A percentile compares a stretch with the other conserved stretches of the same genome.
Conservation (phyloP, 92 coral and sea anemone genomes). For the Parazoanthus swiftii region DNA sequence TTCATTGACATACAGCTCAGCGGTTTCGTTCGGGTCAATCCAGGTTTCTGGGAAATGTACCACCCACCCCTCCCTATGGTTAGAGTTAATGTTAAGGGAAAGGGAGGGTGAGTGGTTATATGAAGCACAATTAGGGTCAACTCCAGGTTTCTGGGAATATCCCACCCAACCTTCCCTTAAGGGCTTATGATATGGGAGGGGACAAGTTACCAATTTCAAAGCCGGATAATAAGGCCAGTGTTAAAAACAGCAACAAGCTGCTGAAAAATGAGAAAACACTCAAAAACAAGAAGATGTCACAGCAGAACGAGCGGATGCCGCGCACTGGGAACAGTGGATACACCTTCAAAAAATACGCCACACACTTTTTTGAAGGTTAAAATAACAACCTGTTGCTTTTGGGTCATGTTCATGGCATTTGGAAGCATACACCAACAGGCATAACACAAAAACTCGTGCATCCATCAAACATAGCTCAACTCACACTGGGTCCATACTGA, state of each 20-base stretch:
- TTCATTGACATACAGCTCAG: neutral
- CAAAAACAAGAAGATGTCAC: too few relatives aligned
- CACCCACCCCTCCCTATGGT: too few relatives aligned
- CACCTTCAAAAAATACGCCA: neutral
- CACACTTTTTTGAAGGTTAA: too few relatives aligned
- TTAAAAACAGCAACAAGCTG: neutral
- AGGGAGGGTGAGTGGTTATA: too few relatives aligned
- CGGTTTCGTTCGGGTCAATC: too few relatives aligned
- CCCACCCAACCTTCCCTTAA: too few relatives aligned
- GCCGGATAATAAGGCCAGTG: neutral
- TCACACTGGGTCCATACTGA: conserved; percentile 94
- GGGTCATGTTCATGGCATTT: neutral
- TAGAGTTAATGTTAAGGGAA: too few relatives aligned
- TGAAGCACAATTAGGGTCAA: too few relatives aligned
- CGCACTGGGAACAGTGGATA: neutral
- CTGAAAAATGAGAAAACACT: neutral
- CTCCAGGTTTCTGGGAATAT: too few relatives aligned
- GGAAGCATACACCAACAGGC: neutral
- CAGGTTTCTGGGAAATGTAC: too few relatives aligned
- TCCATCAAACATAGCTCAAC: conserved; percentile 10
- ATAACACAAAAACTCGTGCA: neutral
- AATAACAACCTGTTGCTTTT: neutral
- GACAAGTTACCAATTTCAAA: neutral
- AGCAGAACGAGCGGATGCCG: neutral
- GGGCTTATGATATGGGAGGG: too few relatives aligned